Conservation (phyloP, 1,140 invertebrate species). For the Panulirus ornatus region DNA sequence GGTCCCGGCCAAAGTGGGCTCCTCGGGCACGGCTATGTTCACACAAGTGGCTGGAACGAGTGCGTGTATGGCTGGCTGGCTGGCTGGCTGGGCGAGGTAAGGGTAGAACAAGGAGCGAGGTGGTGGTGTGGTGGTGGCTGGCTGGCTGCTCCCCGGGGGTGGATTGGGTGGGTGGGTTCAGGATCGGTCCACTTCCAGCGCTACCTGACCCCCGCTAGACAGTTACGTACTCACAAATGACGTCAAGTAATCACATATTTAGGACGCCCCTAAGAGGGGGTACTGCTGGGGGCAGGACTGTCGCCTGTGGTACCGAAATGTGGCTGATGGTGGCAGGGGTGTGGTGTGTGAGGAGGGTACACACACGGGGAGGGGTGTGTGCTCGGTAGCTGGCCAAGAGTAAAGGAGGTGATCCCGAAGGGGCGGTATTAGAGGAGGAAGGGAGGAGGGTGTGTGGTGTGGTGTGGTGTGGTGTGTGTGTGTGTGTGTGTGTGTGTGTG, state of each 20-base stretch:
- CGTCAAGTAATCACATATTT: background rate
- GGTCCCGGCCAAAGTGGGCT: background rate
- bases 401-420: background rate
- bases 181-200: too few relatives aligned
- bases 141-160: too few relatives aligned
- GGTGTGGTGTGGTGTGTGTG: too few relatives aligned
- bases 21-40: too few relatives aligned
- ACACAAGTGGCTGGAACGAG: too few relatives aligned
- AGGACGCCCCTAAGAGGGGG: background rate
- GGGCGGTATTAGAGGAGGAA: background rate
- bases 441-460: background rate
- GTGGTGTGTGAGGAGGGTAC: background rate
- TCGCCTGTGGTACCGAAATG: background rate
- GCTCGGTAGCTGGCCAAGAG: constrained; percentile 15
- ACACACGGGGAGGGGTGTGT: background rate
- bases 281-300: background rate
- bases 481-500: too few relatives aligned
- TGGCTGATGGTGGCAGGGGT: background rate
- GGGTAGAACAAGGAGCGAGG: too few relatives aligned
- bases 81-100: too few relatives aligned
- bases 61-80: too few relatives aligned
- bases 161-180: too few relatives aligned
- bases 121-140: too few relatives aligned
- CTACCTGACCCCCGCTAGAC: background rate
- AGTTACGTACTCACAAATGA: background rate